Percentiles rank a stretch among this genome's conserved stretches.
These are phyloP conservation scores for Drosophila birchii DNA, from an alignment of 2,888 invertebrate species.

Conservation along the genomic window DNA sequence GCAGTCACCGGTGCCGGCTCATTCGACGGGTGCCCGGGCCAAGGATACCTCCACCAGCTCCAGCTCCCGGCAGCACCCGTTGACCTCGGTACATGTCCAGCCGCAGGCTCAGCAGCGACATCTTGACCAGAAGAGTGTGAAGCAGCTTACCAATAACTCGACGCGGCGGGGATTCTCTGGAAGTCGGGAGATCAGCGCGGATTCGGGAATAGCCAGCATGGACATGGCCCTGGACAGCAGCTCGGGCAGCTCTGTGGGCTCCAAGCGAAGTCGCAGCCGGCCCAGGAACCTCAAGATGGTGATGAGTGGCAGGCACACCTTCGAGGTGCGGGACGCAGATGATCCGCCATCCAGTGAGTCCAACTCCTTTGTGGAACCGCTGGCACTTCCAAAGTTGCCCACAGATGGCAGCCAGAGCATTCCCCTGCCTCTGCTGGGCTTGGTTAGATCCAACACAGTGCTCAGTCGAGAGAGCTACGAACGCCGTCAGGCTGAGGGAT, in stretches of 20 bases:
- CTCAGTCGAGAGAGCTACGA: conserved; percentile 81
- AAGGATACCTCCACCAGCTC: conserved; percentile 62
- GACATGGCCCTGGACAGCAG: conserved; percentile 81
- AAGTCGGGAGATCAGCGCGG: conserved; percentile 84
- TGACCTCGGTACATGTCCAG: conserved; percentile 67
- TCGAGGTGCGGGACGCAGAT: conserved; percentile 89
- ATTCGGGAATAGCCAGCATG: conserved; percentile 84
- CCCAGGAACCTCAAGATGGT: conserved; percentile 91
- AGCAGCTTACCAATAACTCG: conserved; percentile 90
- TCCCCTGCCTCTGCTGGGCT: conserved; percentile 82
- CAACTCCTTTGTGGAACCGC: conserved; percentile 81
- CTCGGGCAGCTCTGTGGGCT: conserved; percentile 69
- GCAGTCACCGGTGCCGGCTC: conserved; percentile 65
- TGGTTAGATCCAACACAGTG: conserved; percentile 84
- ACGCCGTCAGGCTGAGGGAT: conserved; percentile 49
- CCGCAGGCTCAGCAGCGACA: conserved; percentile 84
- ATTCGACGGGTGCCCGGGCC: conserved; percentile 64
- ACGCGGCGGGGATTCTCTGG: conserved; percentile 86
- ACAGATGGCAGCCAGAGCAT: conserved; percentile 80
- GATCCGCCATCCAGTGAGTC: conserved; percentile 85
- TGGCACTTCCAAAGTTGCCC: conserved; percentile 84
- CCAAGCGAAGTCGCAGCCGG: conserved; percentile 85
- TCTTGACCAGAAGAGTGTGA: conserved; percentile 89
- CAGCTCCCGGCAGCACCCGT: conserved; percentile 54
- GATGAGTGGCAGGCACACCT: conserved; percentile 89